Evolutionary conservation across 2,113 vertebrate species (phyloP).

Genomic region (Cyrtonyx montezumae): DNA sequence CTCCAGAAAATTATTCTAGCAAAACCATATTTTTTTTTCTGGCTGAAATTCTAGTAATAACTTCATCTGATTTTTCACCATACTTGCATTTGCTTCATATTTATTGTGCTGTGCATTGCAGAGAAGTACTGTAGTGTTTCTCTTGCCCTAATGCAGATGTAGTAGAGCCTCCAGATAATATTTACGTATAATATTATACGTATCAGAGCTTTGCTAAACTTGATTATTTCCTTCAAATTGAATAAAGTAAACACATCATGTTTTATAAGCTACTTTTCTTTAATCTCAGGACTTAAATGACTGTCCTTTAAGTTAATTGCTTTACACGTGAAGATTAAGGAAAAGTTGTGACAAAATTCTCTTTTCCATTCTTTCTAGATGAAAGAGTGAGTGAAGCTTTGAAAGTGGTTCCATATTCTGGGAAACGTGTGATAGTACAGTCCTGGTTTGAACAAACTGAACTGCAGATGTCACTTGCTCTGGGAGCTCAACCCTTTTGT

Average conservation of each 20-base stretch:
- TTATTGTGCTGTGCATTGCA: not conserved
- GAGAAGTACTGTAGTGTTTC: not conserved
- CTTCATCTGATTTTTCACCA: not conserved
- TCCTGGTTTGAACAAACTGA: not conserved
- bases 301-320: not conserved
- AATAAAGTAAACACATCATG: not conserved
- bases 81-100: not conserved
- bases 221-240: not conserved
- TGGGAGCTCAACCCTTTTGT: not conserved
- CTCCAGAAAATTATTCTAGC: not conserved
- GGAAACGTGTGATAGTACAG: fast-evolving
- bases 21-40: not conserved
- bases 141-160: not conserved
- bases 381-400: not conserved
- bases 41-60: not conserved
- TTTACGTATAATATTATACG: no score
- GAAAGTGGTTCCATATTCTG: not conserved
- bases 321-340: not conserved
- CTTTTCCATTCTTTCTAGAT: not conserved
- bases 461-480: not conserved
- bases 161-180: not conserved
- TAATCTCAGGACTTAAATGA: not conserved
- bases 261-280: not conserved
- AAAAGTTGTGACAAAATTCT: not conserved
- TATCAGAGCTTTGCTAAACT: not conserved